Percentiles rank a stretch among this genome's conserved stretches.
Evolutionary conservation across 2,113 vertebrate genomes (phyloP).

Genomic region (Eolophus roseicapilla): DNA sequence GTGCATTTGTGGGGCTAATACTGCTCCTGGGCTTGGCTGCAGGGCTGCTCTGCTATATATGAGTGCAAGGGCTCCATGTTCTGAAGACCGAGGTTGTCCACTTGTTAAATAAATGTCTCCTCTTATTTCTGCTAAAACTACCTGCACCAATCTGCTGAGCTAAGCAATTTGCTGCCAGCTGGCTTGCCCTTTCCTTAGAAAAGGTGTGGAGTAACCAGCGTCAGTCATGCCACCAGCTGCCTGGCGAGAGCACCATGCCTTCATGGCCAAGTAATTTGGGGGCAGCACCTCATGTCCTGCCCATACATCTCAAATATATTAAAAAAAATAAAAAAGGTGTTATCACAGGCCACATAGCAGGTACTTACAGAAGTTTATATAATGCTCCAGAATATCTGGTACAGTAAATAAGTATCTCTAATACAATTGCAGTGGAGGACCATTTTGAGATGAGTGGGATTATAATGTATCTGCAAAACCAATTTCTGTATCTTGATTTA

Average conservation of each 20-base stretch:
- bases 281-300: fast-evolving
- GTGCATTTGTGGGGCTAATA: neutral
- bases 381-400: neutral
- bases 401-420: neutral
- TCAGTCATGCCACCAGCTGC: neutral
- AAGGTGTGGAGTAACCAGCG: neutral
- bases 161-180: neutral
- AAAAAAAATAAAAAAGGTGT: neutral
- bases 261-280: neutral
- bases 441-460: neutral
- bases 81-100: fast-evolving
- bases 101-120: neutral
- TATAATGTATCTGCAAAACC: neutral
- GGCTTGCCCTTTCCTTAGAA: neutral
- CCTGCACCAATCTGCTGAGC: fast-evolving
- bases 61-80: neutral
- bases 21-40: fast-evolving
- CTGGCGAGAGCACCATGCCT: fast-evolving
- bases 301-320: neutral
- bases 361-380: neutral
- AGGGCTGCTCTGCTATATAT: neutral
- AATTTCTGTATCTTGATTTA: neutral
- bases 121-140: neutral
- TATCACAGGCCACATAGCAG: neutral
- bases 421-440: neutral